Base-by-base conservation (phyloP, 2,113 vertebrate genomes). In the Lethenteron camtschaticum region DNA sequence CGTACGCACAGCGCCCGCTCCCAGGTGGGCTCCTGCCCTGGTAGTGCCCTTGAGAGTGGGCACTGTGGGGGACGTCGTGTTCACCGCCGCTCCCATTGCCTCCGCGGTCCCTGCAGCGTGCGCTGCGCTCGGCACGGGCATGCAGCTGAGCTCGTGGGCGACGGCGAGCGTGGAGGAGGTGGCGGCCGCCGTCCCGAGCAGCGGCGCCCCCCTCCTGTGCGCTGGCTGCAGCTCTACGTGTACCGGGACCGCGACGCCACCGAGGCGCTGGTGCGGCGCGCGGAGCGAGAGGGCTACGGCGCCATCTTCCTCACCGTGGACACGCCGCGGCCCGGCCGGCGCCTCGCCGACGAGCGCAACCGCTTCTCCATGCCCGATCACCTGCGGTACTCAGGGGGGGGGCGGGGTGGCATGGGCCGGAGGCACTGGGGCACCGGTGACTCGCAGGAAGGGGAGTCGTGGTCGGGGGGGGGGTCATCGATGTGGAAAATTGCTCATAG, bases 201-300 rank as follows among this genome's bases (percentile, higher is more conserved):
- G 87, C 1, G 63, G 63, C n/a, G n/a, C 63, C n/a, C 63, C 9
- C 41, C 41, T 41, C 41, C 41, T 41, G 83, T 87, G 71, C 82
- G 74, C 8, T 96, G 94, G 94, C 94, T 96, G 81, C 90, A 99
- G 74, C 84, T 96, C 58, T 96, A 95, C 18, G 78, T 90, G 41
- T 87, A 88, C 76, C 77, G 80, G 18, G 82, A 91, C 76, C 80
- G 85, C 71, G 81, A 81, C 8, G 73, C 87, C 70, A 87, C 86
- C 0, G 85, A 85, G 75, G 77, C 84, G 72, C 79, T 96, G n/a
- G 79, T 96, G 70, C 85, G 70, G 11, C 81, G 76, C 6, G 87
- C 77, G 0, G 87, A 94, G 75, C 78, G 78, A 1, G 77, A 81
- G 13, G 87, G 90, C 10, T 99, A 87, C 79, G 86, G 81, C 79